Evolutionary conservation across 2,888 invertebrate species (phyloP), one percentile per base, ranked within the genome.

Genomic region (Desoria tigrina): DNA sequence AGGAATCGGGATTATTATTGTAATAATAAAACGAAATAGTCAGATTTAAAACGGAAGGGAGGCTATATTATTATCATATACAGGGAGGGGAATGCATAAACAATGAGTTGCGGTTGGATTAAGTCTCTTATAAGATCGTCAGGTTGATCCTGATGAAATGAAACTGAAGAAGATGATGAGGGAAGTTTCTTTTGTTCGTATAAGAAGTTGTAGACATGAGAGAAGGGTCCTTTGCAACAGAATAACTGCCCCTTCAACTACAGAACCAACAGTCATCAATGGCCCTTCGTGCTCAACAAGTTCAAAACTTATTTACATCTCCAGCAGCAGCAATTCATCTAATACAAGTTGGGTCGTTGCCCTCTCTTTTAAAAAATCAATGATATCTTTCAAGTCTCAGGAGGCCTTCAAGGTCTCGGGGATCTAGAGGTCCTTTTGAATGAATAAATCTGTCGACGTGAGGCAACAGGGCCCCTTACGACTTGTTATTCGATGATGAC

Each of bases 361-460:
- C 51, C 51, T 51, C 51, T 51, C 45, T 16, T 45, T 39, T 45
- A 45, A 32, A 32, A 32, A 32, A 45, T 51, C 51, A 51, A 24
- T 51, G 51, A 51, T 51, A 51, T 24, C 14, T 21, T 51, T 6
- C 51, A 45, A 45, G 7, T 45, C 45, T 45, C 32, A 4, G 4
- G 11, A 11, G 6, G 4, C 21, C 21, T 45, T 26, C 51, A 51
- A 51, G 51, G 51, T 51, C 51, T 51, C 51, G 7, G 4, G 4
- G 45, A 45, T n/a, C 16, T 26, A 23, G 23, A 23, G 51, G 51
- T 51, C 26, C 45, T 21, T 45, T 16, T 21, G 4, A 7, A 32
- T 11, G 11, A 32, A 32, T 11, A 32, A 32, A n/a, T n/a, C 32
- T 32, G 32, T 32, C 32, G 11, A 32, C n/a, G n/a, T n/a, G n/a